Conservation (phyloP, 2,888 invertebrate species). For the Stenchaetothrips biformis region DNA sequence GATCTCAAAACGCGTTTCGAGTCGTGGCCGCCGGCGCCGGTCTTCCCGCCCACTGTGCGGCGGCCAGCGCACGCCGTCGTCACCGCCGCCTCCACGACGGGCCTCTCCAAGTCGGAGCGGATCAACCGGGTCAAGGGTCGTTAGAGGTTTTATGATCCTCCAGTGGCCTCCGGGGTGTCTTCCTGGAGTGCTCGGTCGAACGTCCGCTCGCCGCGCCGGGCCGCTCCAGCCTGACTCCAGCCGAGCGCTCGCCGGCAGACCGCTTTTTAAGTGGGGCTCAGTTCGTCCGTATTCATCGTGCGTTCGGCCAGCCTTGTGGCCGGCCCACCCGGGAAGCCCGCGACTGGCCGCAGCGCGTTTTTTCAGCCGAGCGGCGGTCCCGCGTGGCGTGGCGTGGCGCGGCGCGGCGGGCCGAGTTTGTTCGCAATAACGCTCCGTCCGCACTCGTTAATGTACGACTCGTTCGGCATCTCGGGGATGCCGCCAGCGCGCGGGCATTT, state of each 20-base stretch:
- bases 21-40: too few relatives aligned
- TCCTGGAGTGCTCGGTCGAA: background rate
- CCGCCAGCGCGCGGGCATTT: background rate
- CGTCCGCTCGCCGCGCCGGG: background rate
- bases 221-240: too few relatives aligned
- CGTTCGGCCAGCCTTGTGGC: background rate
- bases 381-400: too few relatives aligned
- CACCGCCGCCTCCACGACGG: too few relatives aligned
- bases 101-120: background rate
- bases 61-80: too few relatives aligned
- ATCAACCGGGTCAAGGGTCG: conserved; percentile 18
- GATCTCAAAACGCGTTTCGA: too few relatives aligned
- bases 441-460: conserved; percentile 20
- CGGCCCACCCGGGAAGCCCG: too few relatives aligned
- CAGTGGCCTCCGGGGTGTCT: conserved; percentile 8
- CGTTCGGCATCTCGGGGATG: conserved; percentile 2
- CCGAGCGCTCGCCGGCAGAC: background rate
- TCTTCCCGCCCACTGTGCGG: too few relatives aligned
- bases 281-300: conserved; percentile 13
- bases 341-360: too few relatives aligned
- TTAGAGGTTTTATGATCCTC: conserved; percentile 20
- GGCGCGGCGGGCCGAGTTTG: background rate
- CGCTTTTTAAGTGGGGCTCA: conserved; percentile 13
- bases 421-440: background rate
- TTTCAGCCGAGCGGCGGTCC: too few relatives aligned